Percentiles rank a stretch among this genome's conserved stretches.
These are phyloP conservation scores for Pseudococcus jackbeardsleyi DNA, from an alignment of 2,888 invertebrate genomes.

Conservation along the genomic window DNA sequence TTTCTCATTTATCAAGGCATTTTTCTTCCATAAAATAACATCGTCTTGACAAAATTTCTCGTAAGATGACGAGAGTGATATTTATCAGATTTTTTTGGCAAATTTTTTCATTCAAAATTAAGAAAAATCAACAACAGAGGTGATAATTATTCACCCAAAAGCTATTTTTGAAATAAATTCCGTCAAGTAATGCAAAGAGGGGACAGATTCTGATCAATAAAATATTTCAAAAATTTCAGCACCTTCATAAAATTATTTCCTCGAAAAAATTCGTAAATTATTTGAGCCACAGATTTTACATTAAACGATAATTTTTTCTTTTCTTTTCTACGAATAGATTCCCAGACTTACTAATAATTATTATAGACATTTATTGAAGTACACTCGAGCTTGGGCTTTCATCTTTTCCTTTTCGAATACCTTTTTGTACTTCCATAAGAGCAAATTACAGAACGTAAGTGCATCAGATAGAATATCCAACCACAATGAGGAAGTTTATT, in stretches of 20 bases:
- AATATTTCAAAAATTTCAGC: too few species aligned
- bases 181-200: too few species aligned
- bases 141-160: too few species aligned
- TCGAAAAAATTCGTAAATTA: too few species aligned
- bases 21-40: neutral
- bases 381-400: neutral
- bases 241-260: too few species aligned
- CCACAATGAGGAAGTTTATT: neutral
- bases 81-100: neutral
- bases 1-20: neutral
- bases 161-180: too few species aligned
- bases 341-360: too few species aligned
- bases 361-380: neutral
- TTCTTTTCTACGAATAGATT: neutral
- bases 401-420: conserved; percentile 10
- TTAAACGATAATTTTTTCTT: neutral
- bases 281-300: neutral
- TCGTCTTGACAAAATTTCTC: neutral
- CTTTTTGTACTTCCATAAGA: neutral
- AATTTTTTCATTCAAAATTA: neutral
- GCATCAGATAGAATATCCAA: neutral
- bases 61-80: neutral
- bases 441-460: neutral
- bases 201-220: too few species aligned
- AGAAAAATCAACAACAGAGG: too few species aligned